These are phyloP conservation scores for Drosophila paranaensis DNA, from an alignment of 2,888 invertebrate species.

Conservation along the genomic window DNA sequence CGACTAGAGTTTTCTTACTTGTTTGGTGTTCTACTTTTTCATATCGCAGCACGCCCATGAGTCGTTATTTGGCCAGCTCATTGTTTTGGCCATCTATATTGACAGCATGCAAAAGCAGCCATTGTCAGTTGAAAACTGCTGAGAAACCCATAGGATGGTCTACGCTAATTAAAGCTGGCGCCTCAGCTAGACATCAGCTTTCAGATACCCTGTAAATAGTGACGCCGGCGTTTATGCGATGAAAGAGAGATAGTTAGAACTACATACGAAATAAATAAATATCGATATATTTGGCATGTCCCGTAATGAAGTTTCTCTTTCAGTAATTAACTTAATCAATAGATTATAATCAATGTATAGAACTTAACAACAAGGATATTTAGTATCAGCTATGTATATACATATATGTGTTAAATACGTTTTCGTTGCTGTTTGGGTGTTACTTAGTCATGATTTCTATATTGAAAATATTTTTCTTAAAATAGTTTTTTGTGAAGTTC, in stretches of 20 bases:
- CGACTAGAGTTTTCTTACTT: no score
- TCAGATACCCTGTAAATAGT: not conserved
- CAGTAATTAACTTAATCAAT: no score
- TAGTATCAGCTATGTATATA: no score
- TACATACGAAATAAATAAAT: not conserved
- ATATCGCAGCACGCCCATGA: slow-evolving; percentile 6
- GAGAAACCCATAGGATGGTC: slow-evolving; percentile 26
- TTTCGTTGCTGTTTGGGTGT: no score
- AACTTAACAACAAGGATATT: no score
- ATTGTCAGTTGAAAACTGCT: not conserved
- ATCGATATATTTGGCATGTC: not conserved
- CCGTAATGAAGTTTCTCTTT: no score
- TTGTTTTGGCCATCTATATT: slow-evolving; percentile 31
- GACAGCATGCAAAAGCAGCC: slow-evolving; percentile 32
- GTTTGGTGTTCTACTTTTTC: not conserved
- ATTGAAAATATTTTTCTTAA: no score
- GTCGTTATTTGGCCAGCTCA: slow-evolving; percentile 29
- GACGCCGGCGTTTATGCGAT: not conserved
- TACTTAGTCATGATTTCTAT: no score
- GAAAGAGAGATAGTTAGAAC: no score
- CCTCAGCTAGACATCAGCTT: not conserved
- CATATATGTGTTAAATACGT: no score
- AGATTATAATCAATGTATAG: no score
- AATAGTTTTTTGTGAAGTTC: no score
- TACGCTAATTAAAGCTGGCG: slow-evolving; percentile 9